These are phyloP conservation scores for Parnassius mnemosyne DNA, from an alignment of 2,888 invertebrate genomes.

Conservation along the genomic window DNA sequence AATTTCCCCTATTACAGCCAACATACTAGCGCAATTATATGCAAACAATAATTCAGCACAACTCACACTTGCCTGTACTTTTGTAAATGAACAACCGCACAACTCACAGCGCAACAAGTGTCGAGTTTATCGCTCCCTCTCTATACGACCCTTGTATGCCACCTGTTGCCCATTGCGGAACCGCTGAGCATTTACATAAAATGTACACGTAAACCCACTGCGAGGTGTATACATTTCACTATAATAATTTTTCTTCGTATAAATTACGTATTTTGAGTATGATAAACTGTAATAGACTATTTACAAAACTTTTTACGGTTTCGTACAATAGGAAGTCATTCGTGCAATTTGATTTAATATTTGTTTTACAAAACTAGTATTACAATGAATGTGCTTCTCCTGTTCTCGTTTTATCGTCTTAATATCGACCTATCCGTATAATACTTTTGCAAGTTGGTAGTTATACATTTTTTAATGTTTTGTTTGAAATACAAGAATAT, in stretches of 20 bases:
- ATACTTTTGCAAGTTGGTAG: no score
- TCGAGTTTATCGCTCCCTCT: slow-evolving; percentile 39
- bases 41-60: not conserved
- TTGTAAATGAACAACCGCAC: slow-evolving; percentile 30
- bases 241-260: not conserved
- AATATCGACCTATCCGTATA: no score
- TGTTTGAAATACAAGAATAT: no score
- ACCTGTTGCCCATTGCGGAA: slow-evolving; percentile 54
- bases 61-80: slow-evolving; percentile 5
- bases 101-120: slow-evolving; percentile 58
- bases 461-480: no score
- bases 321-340: no score
- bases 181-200: slow-evolving; percentile 42
- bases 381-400: no score
- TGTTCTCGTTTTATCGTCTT: no score
- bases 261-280: not conserved
- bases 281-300: no score
- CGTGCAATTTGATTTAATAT: no score
- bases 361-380: no score
- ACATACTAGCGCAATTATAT: not conserved
- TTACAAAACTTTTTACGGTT: no score
- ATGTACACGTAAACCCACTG: slow-evolving; percentile 29
- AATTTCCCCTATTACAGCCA: no score
- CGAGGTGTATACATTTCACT: not conserved
- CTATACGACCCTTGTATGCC: slow-evolving; percentile 47